Evolutionary conservation across 2,888 invertebrate genomes (phyloP), one percentile per base, ranked within the genome.

Genomic region (Allacma fusca): DNA sequence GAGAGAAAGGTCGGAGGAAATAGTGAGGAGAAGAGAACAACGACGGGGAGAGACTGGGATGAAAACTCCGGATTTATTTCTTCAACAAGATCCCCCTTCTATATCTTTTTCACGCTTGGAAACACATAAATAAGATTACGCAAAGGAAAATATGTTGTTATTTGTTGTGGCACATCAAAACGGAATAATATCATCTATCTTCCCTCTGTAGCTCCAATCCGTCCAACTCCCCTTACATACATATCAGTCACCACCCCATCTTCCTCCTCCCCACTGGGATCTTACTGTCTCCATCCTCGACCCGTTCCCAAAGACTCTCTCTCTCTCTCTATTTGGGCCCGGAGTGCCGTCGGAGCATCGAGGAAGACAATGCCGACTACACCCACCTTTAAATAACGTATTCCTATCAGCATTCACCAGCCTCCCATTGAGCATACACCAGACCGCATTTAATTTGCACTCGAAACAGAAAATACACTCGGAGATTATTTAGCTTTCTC

Each of bases 51-150:
- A 13, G 50, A 50, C 4, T 50, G 57, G 29, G 59, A 59, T 59
- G n/a, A 24, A 70, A 59, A 72, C 59, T 34, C 16, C 62, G 72
- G 72, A 72, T 72, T 72, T 72, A 72, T 62, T 72, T 34, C 4
- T 72, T 72, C 59, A n/a, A 59, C 29, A 12, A 59, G 72, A 72
- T 72, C 72, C 71, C 50, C 62, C 62, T n/a, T 72, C 62, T 59
- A 72, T 62, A 72, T 72, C 72, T 59, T 72, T 68, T 72, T 72
- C 72, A 72, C 72, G 72, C 72, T 72, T 62, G 72, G 62, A 72
- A 72, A 72, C 59, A 72, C 72, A 72, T 72, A 72, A 72, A 72
- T 72, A 72, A 72, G 72, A 72, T 72, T 72, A 72, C 34, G 72
- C 62, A 72, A 62, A 26, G 59, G 72, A 59, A 72, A 72, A 72